Evolutionary conservation across 2,113 vertebrate genomes (phyloP), one percentile per base, ranked within the genome.

Genomic region (Cercocebus atys): DNA sequence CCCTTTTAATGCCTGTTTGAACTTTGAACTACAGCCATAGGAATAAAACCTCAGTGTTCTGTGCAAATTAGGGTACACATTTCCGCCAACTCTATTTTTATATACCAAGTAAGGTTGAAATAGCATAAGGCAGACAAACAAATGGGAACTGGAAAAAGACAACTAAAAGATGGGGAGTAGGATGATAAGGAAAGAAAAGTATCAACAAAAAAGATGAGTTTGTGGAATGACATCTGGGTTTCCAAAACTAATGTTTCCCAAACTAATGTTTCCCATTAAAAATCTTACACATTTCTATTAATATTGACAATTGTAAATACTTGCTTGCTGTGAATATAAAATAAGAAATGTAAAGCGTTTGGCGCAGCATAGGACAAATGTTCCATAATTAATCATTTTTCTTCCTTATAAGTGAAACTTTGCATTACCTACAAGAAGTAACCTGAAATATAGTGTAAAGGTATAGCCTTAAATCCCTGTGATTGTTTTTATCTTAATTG

Each of bases 391-490:
- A 94, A 64, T 73, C 20, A 68, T 4, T 85, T 95, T 55, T 66
- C 17, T 59, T 95, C 18, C 72, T 88, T 83, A 73, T 59, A 70
- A 96, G 78, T 83, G 57, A 94, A 89, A 95, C 35, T 14, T 91
- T 85, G 43, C 50, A 47, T 83, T 68, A 72, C 66, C 84, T 80
- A 18, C 20, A 90, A 87, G 27, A 88, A 80, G 35, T 82, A 78
- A 86, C 10, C 61, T 93, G 68, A 89, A 94, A 79, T 70, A 72
- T 3, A 78, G 4, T 43, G 3, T 90, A 80, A 94, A 80, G 2
- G 2, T 64, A 47, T 16, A 79, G 38, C 20, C 75, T 93, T 86
- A 83, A 95, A 90, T 94, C 13, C 84, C 50, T 81, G 43, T 81
- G 32, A 66, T 55, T 38, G 1, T 61, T 81, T 82, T 38, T 61